Base-by-base conservation (phyloP, 2,888 invertebrate genomes). In the Thelaira solivaga region DNA sequence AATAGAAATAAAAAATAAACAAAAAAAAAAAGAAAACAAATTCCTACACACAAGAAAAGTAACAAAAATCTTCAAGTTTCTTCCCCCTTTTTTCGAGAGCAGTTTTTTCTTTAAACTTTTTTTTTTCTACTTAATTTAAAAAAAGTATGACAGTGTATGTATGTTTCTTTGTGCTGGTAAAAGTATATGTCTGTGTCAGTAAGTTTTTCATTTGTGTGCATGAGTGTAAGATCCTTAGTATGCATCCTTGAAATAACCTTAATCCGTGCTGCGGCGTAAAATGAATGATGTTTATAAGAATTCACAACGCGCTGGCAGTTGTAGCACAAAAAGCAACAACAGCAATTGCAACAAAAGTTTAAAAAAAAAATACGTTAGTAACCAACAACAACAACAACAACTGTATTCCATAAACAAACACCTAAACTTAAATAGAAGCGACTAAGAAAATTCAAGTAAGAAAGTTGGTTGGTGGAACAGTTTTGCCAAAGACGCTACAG, bases 231-330 rank as follows among this genome's bases (percentile, higher is more conserved):
- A 72, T 64, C 59, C 59, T 72, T 69, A 68, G 71, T 47, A 61
- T 80, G 76, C 81, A 87, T 86, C 86, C 87, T 87, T 86, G 87
- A 86, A 86, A 83, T 85, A 85, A 86, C 86, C 86, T 85, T 86
- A 87, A 87, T 86, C 87, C 85, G 84, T 82, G 83, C 85, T 82
- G 78, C 78, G 78, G 78, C 81, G 76, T 80, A 82, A 85, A 86
- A 86, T 85, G 86, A 84, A 86, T 85, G 86, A 87, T 85, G 85
- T 85, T 83, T 77, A 77, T 80, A 75, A 53, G 61, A 61, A 75
- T 75, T 68, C 74, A 68, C 67, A 68, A 51, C 76, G 76, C 81
- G 81, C 80, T 80, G 75, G 69, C 53, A 72, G 64, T 45, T 77
- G 57, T 64, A 45, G 18, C 47, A 57, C 71, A 61, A 29, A 39